Conservation (phyloP, 2,113 vertebrate genomes). For the Alouatta palliata region DNA sequence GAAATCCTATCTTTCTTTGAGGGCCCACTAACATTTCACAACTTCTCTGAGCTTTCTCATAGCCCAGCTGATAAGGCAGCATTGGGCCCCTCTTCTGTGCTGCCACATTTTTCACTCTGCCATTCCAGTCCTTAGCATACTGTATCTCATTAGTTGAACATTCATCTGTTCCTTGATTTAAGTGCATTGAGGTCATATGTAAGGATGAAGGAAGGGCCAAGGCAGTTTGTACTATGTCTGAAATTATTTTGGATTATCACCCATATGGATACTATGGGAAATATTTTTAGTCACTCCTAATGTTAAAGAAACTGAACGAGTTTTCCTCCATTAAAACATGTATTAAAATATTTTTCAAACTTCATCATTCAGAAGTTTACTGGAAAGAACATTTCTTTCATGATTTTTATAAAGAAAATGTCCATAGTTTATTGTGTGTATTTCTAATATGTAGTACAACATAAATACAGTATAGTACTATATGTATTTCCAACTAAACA, state of each 20-base stretch:
- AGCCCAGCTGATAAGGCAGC: neutral
- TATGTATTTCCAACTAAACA: slow-evolving; percentile 25
- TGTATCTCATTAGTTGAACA: slow-evolving; percentile 30
- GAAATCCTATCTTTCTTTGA: neutral
- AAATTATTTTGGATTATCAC: slow-evolving; percentile 36
- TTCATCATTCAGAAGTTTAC: slow-evolving; percentile 21
- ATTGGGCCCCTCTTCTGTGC: neutral
- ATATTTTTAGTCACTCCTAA: slow-evolving; percentile 30
- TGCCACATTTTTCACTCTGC: neutral
- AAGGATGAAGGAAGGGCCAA: slow-evolving; percentile 12
- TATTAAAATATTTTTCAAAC: slow-evolving; percentile 29
- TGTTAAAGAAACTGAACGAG: slow-evolving; percentile 5
- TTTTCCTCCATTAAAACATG: slow-evolving; percentile 29
- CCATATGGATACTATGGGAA: neutral
- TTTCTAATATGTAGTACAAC: neutral
- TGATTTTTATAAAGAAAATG: neutral
- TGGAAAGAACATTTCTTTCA: slow-evolving; percentile 46
- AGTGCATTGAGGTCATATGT: slow-evolving; percentile 16
- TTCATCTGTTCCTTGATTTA: slow-evolving; percentile 33
- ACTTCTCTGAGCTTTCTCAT: slow-evolving; percentile 9
- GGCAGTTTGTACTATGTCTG: slow-evolving; percentile 40
- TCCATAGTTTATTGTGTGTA: neutral
- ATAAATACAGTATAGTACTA: neutral
- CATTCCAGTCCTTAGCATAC: neutral
- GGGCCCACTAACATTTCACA: neutral